phyloP scores from a whole-genome alignment of 2,113 vertebrate genomes.

The Gila orcuttii region DNA sequence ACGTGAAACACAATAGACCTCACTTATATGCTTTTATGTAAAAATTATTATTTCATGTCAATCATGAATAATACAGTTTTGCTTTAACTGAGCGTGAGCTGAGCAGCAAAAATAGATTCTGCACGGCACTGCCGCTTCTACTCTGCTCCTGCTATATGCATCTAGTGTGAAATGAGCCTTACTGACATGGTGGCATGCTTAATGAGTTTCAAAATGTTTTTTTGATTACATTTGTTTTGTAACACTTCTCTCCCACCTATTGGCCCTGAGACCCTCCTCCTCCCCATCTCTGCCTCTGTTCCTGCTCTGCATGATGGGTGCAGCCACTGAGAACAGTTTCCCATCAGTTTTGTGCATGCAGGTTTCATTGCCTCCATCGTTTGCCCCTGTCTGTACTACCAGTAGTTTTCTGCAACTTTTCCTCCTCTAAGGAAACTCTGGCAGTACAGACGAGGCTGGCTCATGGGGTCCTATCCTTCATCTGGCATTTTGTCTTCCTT shows the following conservation, averaged over 20 bases:
- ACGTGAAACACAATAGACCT: too few relatives aligned
- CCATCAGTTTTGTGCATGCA: conserved; percentile 99
- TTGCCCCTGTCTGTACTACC: conserved; percentile 68
- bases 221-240: conserved; percentile 66
- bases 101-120: too few relatives aligned
- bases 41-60: too few relatives aligned
- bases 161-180: conserved; percentile 13
- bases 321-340: conserved; percentile 91
- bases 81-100: too few relatives aligned
- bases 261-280: conserved; percentile 69
- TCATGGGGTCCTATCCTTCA: conserved; percentile 49
- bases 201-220: conserved; percentile 39
- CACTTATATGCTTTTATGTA: too few relatives aligned
- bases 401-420: conserved; percentile 63
- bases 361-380: conserved; percentile 70
- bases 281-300: conserved; percentile 80
- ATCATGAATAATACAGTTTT: too few relatives aligned
- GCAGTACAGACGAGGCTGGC: conserved; percentile 72
- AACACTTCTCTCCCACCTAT: conserved; percentile 63
- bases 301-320: conserved; percentile 85
- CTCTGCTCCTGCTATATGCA: background rate
- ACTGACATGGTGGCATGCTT: conserved; percentile 2
- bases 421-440: conserved; percentile 66
- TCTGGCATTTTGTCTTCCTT: conserved; percentile 6
- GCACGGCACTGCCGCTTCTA: background rate